Evolutionary conservation across 2,888 invertebrate species (phyloP), one percentile per base, ranked within the genome.

Genomic region (Tipula unca): DNA sequence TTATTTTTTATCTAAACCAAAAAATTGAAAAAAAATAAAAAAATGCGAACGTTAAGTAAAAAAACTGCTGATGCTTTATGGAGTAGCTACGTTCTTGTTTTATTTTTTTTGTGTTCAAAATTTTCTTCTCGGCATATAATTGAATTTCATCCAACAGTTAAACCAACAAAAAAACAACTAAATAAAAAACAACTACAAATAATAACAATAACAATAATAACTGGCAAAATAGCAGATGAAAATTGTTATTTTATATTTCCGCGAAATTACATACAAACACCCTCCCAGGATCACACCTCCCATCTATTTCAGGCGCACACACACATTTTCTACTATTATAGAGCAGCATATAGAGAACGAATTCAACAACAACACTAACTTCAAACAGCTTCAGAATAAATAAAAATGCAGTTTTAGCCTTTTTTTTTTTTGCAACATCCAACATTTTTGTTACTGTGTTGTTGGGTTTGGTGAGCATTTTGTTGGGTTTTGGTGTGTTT

Each of bases 181-280:
- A n/a, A 48, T 3, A 10, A 69, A 69, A 20, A 69, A 69, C 69
- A 69, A 69, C 69, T 10, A 69, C 1, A 25, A 69, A 69, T 10
- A 69, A 25, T 69, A 69, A 69, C 69, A 69, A 69, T 69, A 69
- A 69, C 69, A 69, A 20, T 25, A 69, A 69, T 69, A 69, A 69
- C 69, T 20, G 69, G 69, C 25, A 69, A 69, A 69, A 69, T 69
- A 69, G 25, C 69, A 69, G 20, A 69, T 69, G 69, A 69, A 69
- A 69, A 69, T 25, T 69, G 69, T 69, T 69, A 69, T 69, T 69
- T 69, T 69, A 69, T 69, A 69, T 69, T 69, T 69, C 69, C 69
- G 69, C 69, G 25, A 69, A 8, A 69, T 69, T 69, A 69, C 25
- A 10, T 69, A 25, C 25, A 20, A 17, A 48, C 20, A 69, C 10